phyloP scores from a whole-genome alignment of 2,888 invertebrate genomes.

The Drosophila ezoana region DNA sequence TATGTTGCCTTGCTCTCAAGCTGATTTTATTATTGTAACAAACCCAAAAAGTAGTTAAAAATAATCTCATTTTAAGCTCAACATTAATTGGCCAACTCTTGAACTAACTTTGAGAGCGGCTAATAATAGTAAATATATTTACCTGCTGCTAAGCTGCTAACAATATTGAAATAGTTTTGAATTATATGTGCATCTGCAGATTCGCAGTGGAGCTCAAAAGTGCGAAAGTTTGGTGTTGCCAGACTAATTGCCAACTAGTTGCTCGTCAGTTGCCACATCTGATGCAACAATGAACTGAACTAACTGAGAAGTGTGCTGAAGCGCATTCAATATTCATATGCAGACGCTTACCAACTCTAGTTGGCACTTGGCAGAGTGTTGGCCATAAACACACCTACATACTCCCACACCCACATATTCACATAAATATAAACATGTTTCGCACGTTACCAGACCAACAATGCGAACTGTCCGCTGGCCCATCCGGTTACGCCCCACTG shows the following conservation, averaged over 20 bases:
- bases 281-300: constrained; percentile 10
- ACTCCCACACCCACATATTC: not conserved
- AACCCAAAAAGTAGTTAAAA: not conserved
- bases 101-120: not conserved
- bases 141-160: not conserved
- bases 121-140: not conserved
- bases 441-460: constrained; percentile 28
- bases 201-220: not conserved
- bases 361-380: constrained; percentile 35
- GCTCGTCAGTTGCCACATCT: constrained; percentile 14
- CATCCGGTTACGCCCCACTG: not conserved
- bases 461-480: not conserved
- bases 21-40: no score
- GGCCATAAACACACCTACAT: not conserved
- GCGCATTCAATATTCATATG: constrained; percentile 53
- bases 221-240: constrained; percentile 7
- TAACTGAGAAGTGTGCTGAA: constrained; percentile 24
- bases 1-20: no score
- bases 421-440: constrained; percentile 43
- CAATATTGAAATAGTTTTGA: constrained; percentile 4
- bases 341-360: constrained; percentile 48
- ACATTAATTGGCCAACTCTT: constrained; percentile 1
- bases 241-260: constrained; percentile 10
- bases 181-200: no score
- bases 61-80: not conserved